Evolutionary conservation across 1,140 invertebrate species (phyloP).

Genomic region (Solenopsis fugax): DNA sequence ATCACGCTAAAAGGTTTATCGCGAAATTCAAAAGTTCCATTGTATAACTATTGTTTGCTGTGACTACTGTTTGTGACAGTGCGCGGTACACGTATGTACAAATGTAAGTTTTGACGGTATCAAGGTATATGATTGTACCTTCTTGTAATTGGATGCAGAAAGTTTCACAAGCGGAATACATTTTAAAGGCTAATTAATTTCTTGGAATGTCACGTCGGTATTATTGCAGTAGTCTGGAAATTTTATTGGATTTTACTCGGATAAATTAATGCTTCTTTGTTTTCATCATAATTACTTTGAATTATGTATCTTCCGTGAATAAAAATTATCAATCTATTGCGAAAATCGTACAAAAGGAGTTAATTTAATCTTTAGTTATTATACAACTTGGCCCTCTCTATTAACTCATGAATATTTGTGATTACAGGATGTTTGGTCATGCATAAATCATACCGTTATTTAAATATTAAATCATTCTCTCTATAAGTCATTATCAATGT

Average conservation of each 20-base stretch:
- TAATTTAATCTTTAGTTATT: constrained; percentile 47
- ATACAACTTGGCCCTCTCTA: not conserved
- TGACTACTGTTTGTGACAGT: constrained; percentile 2
- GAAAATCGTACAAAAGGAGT: not conserved
- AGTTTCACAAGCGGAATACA: constrained; percentile 30
- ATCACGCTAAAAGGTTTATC: not conserved
- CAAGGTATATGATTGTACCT: not conserved
- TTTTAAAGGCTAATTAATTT: constrained; percentile 55
- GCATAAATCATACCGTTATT: constrained; percentile 30
- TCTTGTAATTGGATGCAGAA: constrained; percentile 35
- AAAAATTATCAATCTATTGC: not conserved
- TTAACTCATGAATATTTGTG: constrained; percentile 44
- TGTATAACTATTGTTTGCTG: not conserved
- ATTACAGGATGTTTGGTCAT: constrained; percentile 21
- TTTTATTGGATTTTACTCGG: not conserved
- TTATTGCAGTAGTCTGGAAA: not conserved
- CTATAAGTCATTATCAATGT: constrained; percentile 15
- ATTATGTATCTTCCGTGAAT: not conserved
- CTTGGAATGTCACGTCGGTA: constrained; percentile 10
- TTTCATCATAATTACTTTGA: not conserved
- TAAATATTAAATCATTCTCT: constrained; percentile 30
- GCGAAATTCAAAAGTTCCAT: not conserved
- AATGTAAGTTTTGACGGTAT: not conserved
- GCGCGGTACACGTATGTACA: not conserved
- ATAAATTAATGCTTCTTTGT: constrained; percentile 10